These are phyloP conservation scores for Orientallactaga bullata DNA, from an alignment of 2,113 vertebrate species.

Conservation along the genomic window DNA sequence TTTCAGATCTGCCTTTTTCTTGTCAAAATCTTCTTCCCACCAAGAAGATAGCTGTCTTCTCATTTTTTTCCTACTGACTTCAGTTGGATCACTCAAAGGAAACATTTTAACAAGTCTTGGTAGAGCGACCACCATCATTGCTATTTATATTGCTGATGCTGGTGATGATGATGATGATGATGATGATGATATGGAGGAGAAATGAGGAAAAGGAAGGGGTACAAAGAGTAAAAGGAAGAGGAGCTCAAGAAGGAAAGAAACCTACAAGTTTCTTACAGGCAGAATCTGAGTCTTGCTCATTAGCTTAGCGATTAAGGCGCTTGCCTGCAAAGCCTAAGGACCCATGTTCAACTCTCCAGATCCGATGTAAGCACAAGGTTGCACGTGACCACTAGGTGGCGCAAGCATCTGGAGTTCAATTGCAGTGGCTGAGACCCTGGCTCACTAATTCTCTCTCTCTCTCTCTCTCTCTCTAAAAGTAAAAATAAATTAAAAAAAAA, in stretches of 20 bases:
- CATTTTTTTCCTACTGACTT: background rate
- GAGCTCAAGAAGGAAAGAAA: background rate
- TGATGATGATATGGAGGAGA: background rate
- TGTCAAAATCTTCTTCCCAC: background rate
- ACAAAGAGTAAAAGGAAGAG: too few relatives aligned
- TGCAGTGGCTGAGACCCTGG: too few relatives aligned
- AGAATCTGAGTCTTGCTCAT: background rate
- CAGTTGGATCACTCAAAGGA: background rate
- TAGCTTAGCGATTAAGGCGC: too few relatives aligned
- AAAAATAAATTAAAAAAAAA: background rate
- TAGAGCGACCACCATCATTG: background rate
- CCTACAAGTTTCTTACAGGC: background rate
- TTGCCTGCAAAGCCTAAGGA: too few relatives aligned
- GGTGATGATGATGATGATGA: background rate
- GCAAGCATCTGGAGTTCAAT: too few relatives aligned
- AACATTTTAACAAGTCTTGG: background rate
- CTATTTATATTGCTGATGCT: background rate
- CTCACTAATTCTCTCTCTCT: background rate
- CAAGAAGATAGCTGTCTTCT: background rate
- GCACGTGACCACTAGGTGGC: too few relatives aligned
- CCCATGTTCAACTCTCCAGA: too few relatives aligned
- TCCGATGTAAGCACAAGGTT: too few relatives aligned
- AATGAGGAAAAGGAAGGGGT: background rate
- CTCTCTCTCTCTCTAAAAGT: too few relatives aligned
- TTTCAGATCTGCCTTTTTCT: constrained; percentile 28